Evolutionary conservation across 1,140 invertebrate species (phyloP), one percentile per base, ranked within the genome.

Genomic region (Leguminivora glycinivorella): DNA sequence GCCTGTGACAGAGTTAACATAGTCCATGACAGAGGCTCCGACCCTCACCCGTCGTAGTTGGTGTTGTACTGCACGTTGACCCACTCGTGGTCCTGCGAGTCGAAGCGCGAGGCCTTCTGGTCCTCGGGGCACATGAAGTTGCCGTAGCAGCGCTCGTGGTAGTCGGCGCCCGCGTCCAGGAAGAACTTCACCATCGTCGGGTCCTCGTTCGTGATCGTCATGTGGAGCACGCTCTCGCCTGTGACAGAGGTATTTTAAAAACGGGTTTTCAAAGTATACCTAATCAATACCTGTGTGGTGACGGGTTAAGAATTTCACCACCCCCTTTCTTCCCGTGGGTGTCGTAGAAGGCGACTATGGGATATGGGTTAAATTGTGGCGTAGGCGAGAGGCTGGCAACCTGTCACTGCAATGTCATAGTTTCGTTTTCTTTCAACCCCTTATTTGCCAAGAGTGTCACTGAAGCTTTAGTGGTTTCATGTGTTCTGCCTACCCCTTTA

Each of bases 171-270:
- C 69, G 96, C 95, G 81, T 99, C 97, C 34, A 99, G 88, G 5
- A 99, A 92, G 88, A 96, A 99, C 90, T 99, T 99, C 0, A 99
- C 98, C 97, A 99, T 98, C 0, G 96, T 95, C 0, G 98, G 98
- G 88, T 99, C 98, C 85, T 99, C 98, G 88, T 99, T 99, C 0
- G 99, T 98, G 77, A 99, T 99, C 0, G 98, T 98, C 86, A 99
- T 98, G 80, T 99, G 98, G 0, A 99, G 92, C 0, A 97, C 96
- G 85, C 95, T 97, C 83, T 98, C 97, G 0, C 97, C 96, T 96
- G 24, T 19, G 67, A n/a, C n/a, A n/a, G n/a, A n/a, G n/a, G n/a
- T 1, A 14, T 58, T 26, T 25, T 12, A 58, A 26, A 58, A 25
- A n/a, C n/a, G n/a, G n/a, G 17, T 47, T 4, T 43, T 14, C 7